Evolutionary conservation across 2,113 vertebrate species (phyloP).

Genomic region (Phrynosoma platyrhinos): DNA sequence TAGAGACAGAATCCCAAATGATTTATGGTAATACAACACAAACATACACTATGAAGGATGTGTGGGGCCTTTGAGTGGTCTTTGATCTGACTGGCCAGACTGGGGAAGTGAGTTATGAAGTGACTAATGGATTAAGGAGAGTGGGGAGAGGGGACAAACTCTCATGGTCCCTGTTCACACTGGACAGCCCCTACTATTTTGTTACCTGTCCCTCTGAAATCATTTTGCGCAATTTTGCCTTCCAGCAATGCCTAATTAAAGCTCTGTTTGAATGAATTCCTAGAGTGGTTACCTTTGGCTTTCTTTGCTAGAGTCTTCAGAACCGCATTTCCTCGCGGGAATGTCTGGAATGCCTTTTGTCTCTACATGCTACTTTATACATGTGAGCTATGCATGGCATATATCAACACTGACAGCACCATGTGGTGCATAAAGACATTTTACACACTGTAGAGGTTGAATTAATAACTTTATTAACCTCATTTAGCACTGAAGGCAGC

Average conservation of each 20-base stretch:
- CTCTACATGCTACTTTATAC: not conserved
- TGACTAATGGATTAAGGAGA: not conserved
- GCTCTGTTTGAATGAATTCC: not conserved
- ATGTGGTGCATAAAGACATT: not conserved
- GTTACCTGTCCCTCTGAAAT: not conserved
- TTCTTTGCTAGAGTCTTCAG: not conserved
- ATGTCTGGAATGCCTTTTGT: not conserved
- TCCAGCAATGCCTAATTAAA: not conserved
- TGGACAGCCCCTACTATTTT: not conserved
- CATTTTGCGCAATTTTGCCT: not conserved
- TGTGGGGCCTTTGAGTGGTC: no score
- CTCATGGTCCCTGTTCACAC: not conserved
- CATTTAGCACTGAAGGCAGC: not conserved
- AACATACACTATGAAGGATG: not conserved
- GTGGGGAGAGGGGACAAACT: no score
- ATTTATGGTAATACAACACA: no score
- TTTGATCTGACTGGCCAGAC: not conserved
- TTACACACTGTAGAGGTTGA: not conserved
- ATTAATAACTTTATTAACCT: not conserved
- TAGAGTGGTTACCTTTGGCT: not conserved
- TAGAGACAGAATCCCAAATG: not conserved
- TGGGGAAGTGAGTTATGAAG: not conserved
- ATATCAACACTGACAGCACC: not conserved
- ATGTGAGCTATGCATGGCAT: not conserved
- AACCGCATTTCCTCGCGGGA: not conserved